Evolutionary conservation across 2,888 invertebrate genomes (phyloP).

Genomic region (Aporophyla nigra): DNA sequence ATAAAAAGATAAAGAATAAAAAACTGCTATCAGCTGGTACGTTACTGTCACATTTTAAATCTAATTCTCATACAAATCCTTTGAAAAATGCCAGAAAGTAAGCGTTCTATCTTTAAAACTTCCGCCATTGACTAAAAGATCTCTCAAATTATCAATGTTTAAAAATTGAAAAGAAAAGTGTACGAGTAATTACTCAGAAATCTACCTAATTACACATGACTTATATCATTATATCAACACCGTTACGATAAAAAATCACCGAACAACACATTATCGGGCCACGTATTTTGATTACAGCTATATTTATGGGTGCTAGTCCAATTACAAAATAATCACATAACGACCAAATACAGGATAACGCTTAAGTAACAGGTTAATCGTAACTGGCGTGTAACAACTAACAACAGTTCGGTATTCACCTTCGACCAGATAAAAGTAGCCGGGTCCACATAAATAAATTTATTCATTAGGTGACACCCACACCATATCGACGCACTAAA

Average conservation of each 20-base stretch:
- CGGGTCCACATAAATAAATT: slow-evolving; percentile 87
- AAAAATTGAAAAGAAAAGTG: slow-evolving; percentile 11
- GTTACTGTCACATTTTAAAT: background rate
- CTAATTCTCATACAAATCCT: background rate
- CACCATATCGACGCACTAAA: slow-evolving; percentile 89
- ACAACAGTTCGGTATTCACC: slow-evolving; percentile 74
- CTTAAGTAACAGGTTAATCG: slow-evolving; percentile 68
- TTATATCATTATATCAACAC: slow-evolving; percentile 28
- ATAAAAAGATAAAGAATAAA: background rate
- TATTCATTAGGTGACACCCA: slow-evolving; percentile 91
- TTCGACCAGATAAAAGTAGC: slow-evolving; percentile 86
- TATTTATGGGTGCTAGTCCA: slow-evolving; percentile 61
- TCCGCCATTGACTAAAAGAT: background rate
- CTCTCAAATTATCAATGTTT: background rate
- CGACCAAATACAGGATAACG: slow-evolving; percentile 49
- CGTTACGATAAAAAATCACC: slow-evolving; percentile 38
- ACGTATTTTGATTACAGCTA: slow-evolving; percentile 43
- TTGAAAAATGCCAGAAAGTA: background rate
- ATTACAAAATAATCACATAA: slow-evolving; percentile 60
- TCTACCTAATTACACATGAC: slow-evolving; percentile 27
- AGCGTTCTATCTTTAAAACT: background rate
- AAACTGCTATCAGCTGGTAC: background rate
- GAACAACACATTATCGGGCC: slow-evolving; percentile 24
- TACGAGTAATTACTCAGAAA: background rate
- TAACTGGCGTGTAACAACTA: slow-evolving; percentile 68